Evolutionary conservation across 2,888 invertebrate genomes (phyloP).

Genomic region (Clostera curtula): DNA sequence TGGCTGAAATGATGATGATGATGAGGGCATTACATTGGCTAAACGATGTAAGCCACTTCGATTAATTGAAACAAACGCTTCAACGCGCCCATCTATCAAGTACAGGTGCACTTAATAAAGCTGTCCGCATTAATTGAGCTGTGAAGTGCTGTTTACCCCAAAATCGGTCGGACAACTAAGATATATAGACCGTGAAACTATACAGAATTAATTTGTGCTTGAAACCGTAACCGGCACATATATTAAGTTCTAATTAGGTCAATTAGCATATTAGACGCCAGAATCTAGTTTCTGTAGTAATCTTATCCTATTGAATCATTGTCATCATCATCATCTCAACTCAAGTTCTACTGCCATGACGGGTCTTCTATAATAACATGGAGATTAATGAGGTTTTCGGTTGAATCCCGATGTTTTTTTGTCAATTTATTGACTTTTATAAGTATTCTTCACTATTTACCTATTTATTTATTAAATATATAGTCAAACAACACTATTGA

Average conservation of each 20-base stretch:
- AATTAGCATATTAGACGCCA: constrained; percentile 18
- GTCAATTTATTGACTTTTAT: no score
- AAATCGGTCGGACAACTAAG: constrained; percentile 14
- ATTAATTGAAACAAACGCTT: constrained; percentile 2
- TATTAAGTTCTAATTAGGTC: constrained; percentile 36
- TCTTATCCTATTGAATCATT: no score
- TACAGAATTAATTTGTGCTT: constrained; percentile 39
- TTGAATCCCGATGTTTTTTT: no score
- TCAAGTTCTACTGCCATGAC: no score
- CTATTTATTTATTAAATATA: no score
- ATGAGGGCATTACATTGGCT: no score
- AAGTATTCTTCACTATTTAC: no score
- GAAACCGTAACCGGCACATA: constrained; percentile 27
- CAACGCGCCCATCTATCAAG: constrained; percentile 2
- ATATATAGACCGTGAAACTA: constrained; percentile 33
- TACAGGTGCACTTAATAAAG: constrained; percentile 14
- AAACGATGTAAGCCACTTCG: not conserved
- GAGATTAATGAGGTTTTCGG: no score
- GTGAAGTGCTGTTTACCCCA: constrained; percentile 14
- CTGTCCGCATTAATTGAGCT: constrained; percentile 13
- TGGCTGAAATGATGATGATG: no score
- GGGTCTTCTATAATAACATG: no score
- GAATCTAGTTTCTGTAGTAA: constrained; percentile 15
- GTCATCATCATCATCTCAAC: no score
- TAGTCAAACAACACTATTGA: no score